phyloP scores from a whole-genome alignment of 2,888 invertebrate species.

The Acronicta leporina region DNA sequence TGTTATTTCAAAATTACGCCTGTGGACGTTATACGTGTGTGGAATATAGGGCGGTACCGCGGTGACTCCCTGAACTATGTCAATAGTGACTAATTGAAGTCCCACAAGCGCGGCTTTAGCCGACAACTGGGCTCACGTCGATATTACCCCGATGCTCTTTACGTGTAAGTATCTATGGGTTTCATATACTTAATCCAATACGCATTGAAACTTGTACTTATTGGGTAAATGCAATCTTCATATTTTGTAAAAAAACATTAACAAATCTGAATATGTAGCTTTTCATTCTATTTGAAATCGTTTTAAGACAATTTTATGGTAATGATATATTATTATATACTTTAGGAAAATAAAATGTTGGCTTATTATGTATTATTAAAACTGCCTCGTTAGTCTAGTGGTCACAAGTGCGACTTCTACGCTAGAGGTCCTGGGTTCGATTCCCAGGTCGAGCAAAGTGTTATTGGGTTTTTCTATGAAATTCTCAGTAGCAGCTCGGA shows the following conservation, averaged over 20 bases:
- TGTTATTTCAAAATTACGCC: constrained; percentile 1
- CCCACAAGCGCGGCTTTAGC: constrained; percentile 76
- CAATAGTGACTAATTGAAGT: constrained; percentile 83
- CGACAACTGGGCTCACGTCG: constrained; percentile 62
- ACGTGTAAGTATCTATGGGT: constrained; percentile 57
- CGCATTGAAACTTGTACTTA: constrained; percentile 29
- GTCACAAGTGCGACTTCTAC: no score
- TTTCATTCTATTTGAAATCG: no score
- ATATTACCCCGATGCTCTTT: constrained; percentile 60
- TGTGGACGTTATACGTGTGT: constrained; percentile 39
- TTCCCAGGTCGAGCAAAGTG: no score
- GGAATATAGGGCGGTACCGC: constrained; percentile 57
- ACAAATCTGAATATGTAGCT: no score
- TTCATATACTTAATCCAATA: constrained; percentile 72
- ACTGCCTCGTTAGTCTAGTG: no score
- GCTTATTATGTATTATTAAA: no score
- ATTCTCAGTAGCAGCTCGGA: no score
- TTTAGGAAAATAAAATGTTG: no score
- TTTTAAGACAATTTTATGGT: no score
- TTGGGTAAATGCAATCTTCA: background rate
- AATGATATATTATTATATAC: no score
- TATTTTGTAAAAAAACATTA: background rate
- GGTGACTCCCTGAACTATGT: constrained; percentile 73
- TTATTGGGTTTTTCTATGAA: no score
- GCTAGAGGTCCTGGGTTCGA: no score